Evolutionary conservation across 2,888 invertebrate genomes (phyloP).

Genomic region (Euplexia lucipara): DNA sequence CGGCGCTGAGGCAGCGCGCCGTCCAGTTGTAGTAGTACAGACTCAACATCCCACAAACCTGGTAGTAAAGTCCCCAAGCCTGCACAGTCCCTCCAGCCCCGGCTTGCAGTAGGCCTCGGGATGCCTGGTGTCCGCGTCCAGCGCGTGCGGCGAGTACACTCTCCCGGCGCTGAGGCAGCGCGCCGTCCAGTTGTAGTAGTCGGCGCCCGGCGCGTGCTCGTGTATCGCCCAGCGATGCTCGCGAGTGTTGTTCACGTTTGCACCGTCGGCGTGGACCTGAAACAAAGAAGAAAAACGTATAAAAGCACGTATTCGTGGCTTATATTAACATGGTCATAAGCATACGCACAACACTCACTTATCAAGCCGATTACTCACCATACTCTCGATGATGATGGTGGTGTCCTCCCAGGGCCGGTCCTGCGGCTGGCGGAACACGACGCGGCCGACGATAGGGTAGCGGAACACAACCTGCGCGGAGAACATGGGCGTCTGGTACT

Average conservation of each 20-base stretch:
- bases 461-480: conserved; percentile 96
- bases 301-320: no score
- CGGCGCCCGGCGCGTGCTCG: conserved; percentile 94
- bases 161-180: conserved; percentile 95
- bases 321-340: no score
- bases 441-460: conserved; percentile 96
- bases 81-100: conserved; percentile 91
- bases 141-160: conserved; percentile 94
- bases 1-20: no score
- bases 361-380: conserved; percentile 71
- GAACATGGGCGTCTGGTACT: conserved; percentile 93
- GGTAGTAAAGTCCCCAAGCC: conserved; percentile 94
- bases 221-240: conserved; percentile 97
- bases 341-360: no score
- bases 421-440: conserved; percentile 95
- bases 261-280: conserved; percentile 96
- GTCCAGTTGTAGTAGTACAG: no score
- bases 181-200: conserved; percentile 97
- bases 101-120: conserved; percentile 91
- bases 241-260: conserved; percentile 93
- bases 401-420: conserved; percentile 96
- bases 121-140: conserved; percentile 92
- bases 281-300: fast-evolving
- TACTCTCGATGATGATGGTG: conserved; percentile 94
- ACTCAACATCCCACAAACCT: conserved; percentile 73